These are phyloP conservation scores for Lophius americanus DNA, from an alignment of 2,797 vertebrate species.

Conservation along the genomic window DNA sequence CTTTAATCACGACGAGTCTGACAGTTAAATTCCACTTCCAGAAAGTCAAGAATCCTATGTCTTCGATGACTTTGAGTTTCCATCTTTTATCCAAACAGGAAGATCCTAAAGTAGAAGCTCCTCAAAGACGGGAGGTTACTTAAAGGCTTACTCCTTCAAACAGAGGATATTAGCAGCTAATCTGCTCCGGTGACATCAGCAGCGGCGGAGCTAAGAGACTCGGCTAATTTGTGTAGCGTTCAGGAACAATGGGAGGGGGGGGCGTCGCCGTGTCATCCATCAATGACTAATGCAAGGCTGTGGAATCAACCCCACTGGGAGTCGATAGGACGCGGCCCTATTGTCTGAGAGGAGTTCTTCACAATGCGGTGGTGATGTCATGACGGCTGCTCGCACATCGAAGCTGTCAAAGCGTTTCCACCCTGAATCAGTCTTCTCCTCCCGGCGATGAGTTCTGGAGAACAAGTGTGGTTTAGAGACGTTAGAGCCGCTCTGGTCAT, in stretches of 20 bases:
- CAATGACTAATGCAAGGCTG: constrained; percentile 57
- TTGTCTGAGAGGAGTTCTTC: constrained; percentile 33
- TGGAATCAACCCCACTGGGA: constrained; percentile 46
- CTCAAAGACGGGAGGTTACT: constrained; percentile 34
- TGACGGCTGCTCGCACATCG: constrained; percentile 5
- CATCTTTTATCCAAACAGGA: constrained; percentile 33
- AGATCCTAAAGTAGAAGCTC: constrained; percentile 15
- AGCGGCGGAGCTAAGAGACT: constrained; percentile 41
- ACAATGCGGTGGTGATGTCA: constrained; percentile 36
- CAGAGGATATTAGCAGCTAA: constrained; percentile 54
- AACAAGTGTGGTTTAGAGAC: no score
- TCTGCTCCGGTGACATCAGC: constrained; percentile 51
- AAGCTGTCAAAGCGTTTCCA: constrained; percentile 31
- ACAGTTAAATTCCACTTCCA: constrained; percentile 19
- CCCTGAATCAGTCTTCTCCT: constrained; percentile 20
- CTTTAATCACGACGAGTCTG: constrained; percentile 13
- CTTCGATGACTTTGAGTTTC: constrained; percentile 13
- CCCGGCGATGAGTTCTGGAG: no score
- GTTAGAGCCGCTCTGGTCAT: no score
- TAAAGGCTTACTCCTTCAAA: constrained; percentile 48
- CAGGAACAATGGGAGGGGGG: constrained; percentile 47
- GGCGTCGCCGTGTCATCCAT: constrained; percentile 57
- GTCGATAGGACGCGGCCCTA: constrained; percentile 33
- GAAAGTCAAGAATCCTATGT: constrained; percentile 15
- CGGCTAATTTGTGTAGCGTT: constrained; percentile 64